Evolutionary conservation across 1,140 invertebrate species (phyloP), one percentile per base, ranked within the genome.

Genomic region (Drosophila pachea): DNA sequence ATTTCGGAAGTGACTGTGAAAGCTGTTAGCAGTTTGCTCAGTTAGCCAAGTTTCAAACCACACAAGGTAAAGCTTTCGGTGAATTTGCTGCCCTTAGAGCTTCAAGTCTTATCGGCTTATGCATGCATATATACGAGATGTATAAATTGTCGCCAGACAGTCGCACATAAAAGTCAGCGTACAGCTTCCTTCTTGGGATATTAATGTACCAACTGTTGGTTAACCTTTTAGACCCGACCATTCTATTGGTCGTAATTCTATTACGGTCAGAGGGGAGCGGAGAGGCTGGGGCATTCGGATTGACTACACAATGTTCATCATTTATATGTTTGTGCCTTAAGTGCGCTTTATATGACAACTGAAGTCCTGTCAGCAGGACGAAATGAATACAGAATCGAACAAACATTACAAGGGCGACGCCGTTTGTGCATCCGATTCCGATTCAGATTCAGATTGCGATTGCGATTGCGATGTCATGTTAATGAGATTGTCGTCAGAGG

Each of bases 401-500:
- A 38, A 45, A 29, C n/a, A 54, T 38, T 59, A 52, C 22, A 3
- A 22, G 1, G 22, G 22, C 22, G 22, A 3, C 22, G 22, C 22
- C 22, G 22, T 22, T 22, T 22, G 1, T 22, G 22, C 22, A 22
- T 22, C 22, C 43, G 50, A 64, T 63, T 36, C 49, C 60, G 64
- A 63, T 58, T 32, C n/a, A 16, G 52, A 63, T 59, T 42, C 54
- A 11, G 54, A 66, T 59, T 40, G 31, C 32, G 35, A 56, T 49
- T 50, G 47, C 50, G 70, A 82, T 82, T 77, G 45, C 69, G 64
- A 68, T 68, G 78, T 78, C 73, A 79, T 70, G 64, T 76, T 84
- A 83, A 83, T 83, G 78, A 84, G 78, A 84, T 78, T 84, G 79
- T 79, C 79, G 58, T 84, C 66, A 83, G 33, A 38, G 22, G 47